phyloP scores from a whole-genome alignment of 1,140 invertebrate genomes.

The Drosophila tani region DNA sequence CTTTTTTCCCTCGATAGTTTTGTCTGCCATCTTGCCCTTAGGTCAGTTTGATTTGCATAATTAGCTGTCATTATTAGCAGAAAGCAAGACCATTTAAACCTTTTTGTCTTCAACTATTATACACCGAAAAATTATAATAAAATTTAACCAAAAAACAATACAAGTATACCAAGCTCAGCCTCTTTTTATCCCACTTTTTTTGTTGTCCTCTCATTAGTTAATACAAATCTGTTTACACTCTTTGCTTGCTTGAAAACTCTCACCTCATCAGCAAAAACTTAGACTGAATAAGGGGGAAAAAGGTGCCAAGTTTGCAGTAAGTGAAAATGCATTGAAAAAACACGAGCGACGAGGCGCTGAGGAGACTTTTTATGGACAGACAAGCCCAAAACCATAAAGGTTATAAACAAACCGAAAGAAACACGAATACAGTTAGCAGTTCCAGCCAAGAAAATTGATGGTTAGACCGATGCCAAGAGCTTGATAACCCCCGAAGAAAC shows the following conservation, averaged over 20 bases:
- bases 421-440: conserved; percentile 14
- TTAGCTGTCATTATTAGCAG: conserved; percentile 36
- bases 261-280: conserved; percentile 47
- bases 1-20: not conserved
- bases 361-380: conserved; percentile 50
- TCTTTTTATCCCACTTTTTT: not conserved
- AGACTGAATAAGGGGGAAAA: conserved; percentile 28
- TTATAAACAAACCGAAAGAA: conserved; percentile 24
- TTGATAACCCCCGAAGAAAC: conserved; percentile 52
- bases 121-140: not conserved
- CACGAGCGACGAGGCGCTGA: not conserved
- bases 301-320: conserved; percentile 61
- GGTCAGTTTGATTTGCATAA: conserved; percentile 15
- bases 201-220: conserved; percentile 23
- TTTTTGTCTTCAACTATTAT: not conserved
- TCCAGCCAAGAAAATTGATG: conserved; percentile 45
- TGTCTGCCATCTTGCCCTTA: conserved; percentile 3
- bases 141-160: not conserved
- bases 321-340: conserved; percentile 65
- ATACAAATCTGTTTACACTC: conserved; percentile 44
- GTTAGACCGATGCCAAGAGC: conserved; percentile 45
- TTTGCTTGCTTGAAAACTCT: conserved; percentile 65
- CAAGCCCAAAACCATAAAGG: conserved; percentile 46
- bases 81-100: not conserved
- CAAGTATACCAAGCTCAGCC: not conserved